These are phyloP conservation scores for Halyomorpha halys DNA, from an alignment of 1,140 invertebrate species.

Conservation along the genomic window DNA sequence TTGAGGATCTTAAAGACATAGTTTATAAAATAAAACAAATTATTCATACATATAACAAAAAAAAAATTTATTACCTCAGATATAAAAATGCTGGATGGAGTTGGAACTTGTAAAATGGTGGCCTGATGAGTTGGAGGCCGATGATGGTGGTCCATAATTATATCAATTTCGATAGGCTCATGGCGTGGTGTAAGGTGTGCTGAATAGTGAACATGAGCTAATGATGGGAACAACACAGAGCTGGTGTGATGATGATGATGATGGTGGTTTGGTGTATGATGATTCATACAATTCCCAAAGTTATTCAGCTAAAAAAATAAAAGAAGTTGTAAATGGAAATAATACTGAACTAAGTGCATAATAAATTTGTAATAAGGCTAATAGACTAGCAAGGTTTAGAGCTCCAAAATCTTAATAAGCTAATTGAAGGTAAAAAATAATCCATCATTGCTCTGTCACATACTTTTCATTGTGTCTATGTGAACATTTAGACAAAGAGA, in stretches of 20 bases:
- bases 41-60: no score
- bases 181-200: conserved; percentile 20
- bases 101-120: conserved; percentile 23
- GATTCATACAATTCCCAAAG: conserved; percentile 23
- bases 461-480: no score
- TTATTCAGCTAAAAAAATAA: conserved; percentile 23
- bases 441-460: no score
- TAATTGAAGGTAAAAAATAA: no score
- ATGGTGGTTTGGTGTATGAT: conserved; percentile 6
- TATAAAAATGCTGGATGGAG: conserved; percentile 30
- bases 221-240: not conserved
- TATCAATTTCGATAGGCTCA: conserved; percentile 19
- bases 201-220: conserved; percentile 13
- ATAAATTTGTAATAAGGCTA: no score
- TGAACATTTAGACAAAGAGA: no score
- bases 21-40: no score
- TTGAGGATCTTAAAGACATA: no score
- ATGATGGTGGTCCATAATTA: conserved; percentile 28
- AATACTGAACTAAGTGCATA: no score
- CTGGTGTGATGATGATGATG: conserved; percentile 22
- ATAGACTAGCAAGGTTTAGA: no score
- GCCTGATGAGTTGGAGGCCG: conserved; percentile 35
- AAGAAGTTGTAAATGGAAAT: no score
- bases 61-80: conserved; percentile 31
- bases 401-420: no score